Percentiles rank a stretch among this genome's conserved stretches.
Conservation (phyloP, 2,113 vertebrate species). For the Anoplopoma fimbria region DNA sequence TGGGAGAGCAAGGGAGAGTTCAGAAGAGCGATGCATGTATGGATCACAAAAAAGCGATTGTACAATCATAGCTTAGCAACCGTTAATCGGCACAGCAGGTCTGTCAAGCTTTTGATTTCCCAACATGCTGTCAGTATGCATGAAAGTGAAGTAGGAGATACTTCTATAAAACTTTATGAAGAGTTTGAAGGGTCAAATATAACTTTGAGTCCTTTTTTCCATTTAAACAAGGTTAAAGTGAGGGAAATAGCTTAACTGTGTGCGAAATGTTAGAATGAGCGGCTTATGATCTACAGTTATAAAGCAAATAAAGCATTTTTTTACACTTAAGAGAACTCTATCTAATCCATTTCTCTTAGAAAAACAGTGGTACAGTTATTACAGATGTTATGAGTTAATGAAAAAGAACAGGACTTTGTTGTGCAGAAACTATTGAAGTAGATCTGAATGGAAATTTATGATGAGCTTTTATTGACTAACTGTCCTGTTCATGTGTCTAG, state of each 20-base stretch:
- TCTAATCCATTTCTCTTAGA: too few species aligned
- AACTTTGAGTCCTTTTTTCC: not conserved
- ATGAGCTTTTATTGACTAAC: not conserved
- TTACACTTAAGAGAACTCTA: not conserved
- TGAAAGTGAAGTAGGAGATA: not conserved
- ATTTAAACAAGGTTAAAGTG: not conserved
- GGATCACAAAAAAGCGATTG: not conserved
- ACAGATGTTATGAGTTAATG: not conserved
- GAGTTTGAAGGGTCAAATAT: not conserved
- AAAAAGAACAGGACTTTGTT: not conserved
- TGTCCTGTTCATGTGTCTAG: not conserved
- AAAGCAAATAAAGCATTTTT: not conserved
- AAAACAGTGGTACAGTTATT: too few species aligned
- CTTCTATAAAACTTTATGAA: not conserved
- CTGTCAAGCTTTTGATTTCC: not conserved
- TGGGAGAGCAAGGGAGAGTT: not conserved
- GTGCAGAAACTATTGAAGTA: not conserved
- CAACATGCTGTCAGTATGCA: not conserved
- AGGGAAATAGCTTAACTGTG: not conserved
- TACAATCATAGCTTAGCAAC: not conserved
- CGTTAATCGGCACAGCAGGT: not conserved
- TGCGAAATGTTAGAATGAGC: not conserved
- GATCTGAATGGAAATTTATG: not conserved
- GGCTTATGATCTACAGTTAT: not conserved
- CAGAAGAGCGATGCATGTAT: not conserved